A percentile compares a stretch with the other conserved stretches of the same genome.
Conservation (phyloP, 2,888 invertebrate species). For the Platycheirus albimanus region DNA sequence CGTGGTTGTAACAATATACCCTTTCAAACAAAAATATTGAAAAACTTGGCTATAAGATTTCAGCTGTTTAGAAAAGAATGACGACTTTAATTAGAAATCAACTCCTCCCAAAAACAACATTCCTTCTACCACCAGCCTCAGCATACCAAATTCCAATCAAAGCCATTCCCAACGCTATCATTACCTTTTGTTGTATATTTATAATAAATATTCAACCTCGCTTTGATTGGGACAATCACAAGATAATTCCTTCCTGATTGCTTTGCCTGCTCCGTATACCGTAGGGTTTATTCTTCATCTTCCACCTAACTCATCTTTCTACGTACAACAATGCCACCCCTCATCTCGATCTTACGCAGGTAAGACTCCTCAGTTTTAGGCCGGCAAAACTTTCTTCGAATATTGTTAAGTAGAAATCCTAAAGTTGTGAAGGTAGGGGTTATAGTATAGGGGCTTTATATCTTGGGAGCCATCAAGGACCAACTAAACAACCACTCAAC, state of each 20-base stretch:
- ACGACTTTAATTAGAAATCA: too few species aligned
- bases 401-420: too few species aligned
- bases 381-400: not conserved
- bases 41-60: too few species aligned
- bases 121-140: too few species aligned
- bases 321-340: not conserved
- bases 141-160: not conserved
- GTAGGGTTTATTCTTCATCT: not conserved
- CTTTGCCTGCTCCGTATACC: not conserved
- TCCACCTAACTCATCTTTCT: not conserved
- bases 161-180: not conserved
- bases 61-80: too few species aligned
- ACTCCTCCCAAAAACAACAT: too few species aligned
- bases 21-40: too few species aligned
- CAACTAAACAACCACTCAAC: conserved; percentile 38
- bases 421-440: not conserved
- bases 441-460: not conserved
- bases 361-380: not conserved
- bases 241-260: not conserved
- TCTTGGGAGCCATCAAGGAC: conserved; percentile 9
- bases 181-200: not conserved
- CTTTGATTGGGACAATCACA: not conserved
- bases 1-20: too few species aligned
- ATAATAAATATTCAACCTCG: not conserved
- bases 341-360: too few species aligned